Percentiles rank a stretch among this genome's conserved stretches.
phyloP scores from a whole-genome alignment of 2,888 invertebrate species.

The Lissocephala sabroskyi region DNA sequence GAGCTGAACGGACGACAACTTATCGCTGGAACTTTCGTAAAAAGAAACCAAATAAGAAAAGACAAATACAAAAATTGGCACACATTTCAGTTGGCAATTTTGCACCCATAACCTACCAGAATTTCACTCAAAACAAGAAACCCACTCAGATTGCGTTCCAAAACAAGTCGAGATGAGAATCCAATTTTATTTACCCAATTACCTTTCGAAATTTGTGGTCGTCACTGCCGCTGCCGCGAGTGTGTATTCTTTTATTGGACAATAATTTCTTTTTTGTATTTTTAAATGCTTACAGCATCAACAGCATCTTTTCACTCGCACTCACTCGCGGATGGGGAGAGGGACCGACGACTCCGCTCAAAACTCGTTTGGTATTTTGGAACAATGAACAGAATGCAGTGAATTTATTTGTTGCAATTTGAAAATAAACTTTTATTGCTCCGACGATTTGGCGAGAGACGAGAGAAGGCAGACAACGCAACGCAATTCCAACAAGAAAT shows the following conservation, averaged over 20 bases:
- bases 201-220: too few species aligned
- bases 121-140: too few species aligned
- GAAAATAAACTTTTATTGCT: not conserved
- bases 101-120: too few species aligned
- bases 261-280: not conserved
- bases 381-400: not conserved
- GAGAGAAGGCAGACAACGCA: not conserved
- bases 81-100: not conserved
- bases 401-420: not conserved
- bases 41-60: conserved; percentile 7
- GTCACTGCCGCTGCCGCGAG: too few species aligned
- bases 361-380: conserved; percentile 6
- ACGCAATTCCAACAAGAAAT: conserved; percentile 2
- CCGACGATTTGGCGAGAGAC: not conserved
- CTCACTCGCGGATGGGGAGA: too few species aligned
- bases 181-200: too few species aligned
- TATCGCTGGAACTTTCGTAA: conserved; percentile 54
- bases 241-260: too few species aligned
- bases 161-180: too few species aligned
- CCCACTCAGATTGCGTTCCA: too few species aligned
- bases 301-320: not conserved
- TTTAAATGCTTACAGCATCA: conserved; percentile 6
- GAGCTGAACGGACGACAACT: conserved; percentile 3
- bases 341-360: not conserved
- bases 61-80: conserved; percentile 18